These are phyloP conservation scores for Apteryx mantelli DNA, from an alignment of 2,113 vertebrate species.

Conservation along the genomic window DNA sequence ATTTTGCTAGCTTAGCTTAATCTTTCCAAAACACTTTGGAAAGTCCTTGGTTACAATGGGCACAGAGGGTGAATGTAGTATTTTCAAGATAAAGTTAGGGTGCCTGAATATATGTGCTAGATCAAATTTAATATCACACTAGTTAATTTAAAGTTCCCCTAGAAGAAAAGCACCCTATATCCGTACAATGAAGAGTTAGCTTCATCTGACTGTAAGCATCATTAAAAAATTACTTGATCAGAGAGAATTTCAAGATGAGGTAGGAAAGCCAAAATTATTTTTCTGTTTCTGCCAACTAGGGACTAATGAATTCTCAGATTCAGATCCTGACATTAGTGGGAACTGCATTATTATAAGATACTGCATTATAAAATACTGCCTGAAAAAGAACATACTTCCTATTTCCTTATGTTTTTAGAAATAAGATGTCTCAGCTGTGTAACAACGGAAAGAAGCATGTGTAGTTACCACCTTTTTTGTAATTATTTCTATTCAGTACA, in stretches of 20 bases:
- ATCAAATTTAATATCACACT: not conserved
- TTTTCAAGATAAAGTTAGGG: not conserved
- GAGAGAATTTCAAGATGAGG: too few species aligned
- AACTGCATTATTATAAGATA: too few species aligned
- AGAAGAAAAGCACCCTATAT: not conserved
- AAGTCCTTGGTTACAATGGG: not conserved
- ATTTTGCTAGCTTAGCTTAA: not conserved
- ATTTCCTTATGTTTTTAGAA: not conserved
- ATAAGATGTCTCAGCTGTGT: not conserved
- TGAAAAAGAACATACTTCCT: too few species aligned
- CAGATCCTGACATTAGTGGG: too few species aligned
- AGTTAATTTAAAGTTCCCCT: not conserved
- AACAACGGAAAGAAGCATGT: not conserved
- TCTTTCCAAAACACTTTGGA: not conserved
- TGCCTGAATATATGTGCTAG: not conserved
- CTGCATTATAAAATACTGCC: too few species aligned
- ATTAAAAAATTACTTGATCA: too few species aligned
- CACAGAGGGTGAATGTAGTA: not conserved
- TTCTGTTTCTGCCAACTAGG: too few species aligned
- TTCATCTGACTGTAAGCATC: too few species aligned
- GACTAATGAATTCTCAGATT: too few species aligned
- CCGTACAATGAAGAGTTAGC: not conserved
- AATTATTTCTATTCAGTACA: not conserved
- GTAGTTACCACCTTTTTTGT: not conserved
- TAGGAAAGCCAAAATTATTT: too few species aligned